Evolutionary conservation across 2,888 invertebrate genomes (phyloP).

Genomic region (Bombylius discolor): DNA sequence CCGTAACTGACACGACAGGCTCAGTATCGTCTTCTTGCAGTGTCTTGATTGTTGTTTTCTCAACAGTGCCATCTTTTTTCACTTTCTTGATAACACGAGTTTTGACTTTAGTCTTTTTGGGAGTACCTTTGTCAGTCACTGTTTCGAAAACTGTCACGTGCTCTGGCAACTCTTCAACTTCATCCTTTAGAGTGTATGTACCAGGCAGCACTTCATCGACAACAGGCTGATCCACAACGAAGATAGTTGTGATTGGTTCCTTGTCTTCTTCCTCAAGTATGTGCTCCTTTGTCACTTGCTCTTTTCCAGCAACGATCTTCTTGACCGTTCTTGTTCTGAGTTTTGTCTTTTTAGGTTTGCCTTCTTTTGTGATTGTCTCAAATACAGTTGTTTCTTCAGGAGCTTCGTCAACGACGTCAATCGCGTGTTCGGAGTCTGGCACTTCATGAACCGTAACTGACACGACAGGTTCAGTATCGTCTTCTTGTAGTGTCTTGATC

Average conservation of each 20-base stretch:
- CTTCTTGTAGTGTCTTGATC: constrained; percentile 24
- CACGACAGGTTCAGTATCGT: constrained; percentile 24
- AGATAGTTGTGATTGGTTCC: constrained; percentile 25
- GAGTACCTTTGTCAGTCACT: constrained; percentile 20
- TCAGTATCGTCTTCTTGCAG: constrained; percentile 29
- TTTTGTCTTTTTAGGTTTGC: constrained; percentile 25
- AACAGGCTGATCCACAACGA: constrained; percentile 22
- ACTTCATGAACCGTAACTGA: constrained; percentile 19
- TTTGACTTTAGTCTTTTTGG: constrained; percentile 20
- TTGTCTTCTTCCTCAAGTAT: constrained; percentile 26
- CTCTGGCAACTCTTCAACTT: constrained; percentile 22
- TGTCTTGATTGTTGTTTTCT: constrained; percentile 34
- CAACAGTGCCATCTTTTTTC: constrained; percentile 25
- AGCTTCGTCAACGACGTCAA: constrained; percentile 12
- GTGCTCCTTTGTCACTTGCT: constrained; percentile 29
- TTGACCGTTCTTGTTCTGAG: constrained; percentile 28
- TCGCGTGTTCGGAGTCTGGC: constrained; percentile 18
- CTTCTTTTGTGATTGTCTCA: constrained; percentile 31
- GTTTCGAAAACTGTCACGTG: constrained; percentile 14
- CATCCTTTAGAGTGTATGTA: neutral
- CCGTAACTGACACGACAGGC: constrained; percentile 23
- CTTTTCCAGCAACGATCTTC: constrained; percentile 23
- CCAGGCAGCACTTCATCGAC: neutral
- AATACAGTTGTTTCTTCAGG: constrained; percentile 28
- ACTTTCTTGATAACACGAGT: constrained; percentile 27